Percentiles rank a stretch among this genome's conserved stretches.
Conservation (phyloP, 2,113 vertebrate genomes). For the human (Homo sapiens) region GRCh38 chr1:182479501-182480000, state of each 20-base stretch:
- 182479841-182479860: background rate
- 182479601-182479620: background rate
- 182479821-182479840: background rate
- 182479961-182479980: background rate
- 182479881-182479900: background rate
- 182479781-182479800: background rate
- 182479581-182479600: background rate
- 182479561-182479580: background rate
- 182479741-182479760: background rate
- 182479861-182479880: background rate
- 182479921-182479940: background rate
- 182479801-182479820: background rate
- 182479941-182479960: background rate
- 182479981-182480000: background rate
- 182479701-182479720: background rate
- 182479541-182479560: background rate
- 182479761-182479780: background rate
- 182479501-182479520: background rate
- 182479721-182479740: background rate
- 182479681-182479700: background rate
- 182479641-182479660: background rate
- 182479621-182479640: background rate
- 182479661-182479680: background rate
- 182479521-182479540: background rate
- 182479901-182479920: background rate